Evolutionary conservation across 1,140 invertebrate species (phyloP).

Genomic region (Pseudachorutes palmiensis): DNA sequence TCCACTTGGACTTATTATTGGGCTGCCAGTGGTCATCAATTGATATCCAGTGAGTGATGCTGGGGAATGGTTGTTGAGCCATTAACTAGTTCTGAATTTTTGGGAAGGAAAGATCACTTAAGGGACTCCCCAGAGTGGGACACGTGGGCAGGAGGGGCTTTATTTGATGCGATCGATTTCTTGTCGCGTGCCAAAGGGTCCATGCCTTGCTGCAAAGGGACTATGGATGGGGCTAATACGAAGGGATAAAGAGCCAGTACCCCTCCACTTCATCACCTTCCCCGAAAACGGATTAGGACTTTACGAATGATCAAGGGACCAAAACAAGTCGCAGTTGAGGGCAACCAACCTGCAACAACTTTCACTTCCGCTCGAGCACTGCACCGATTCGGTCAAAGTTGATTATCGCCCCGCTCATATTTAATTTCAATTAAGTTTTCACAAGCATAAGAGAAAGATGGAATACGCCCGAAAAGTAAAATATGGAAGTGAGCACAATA

Average conservation of each 20-base stretch:
- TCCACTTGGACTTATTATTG: no score
- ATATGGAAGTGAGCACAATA: background rate
- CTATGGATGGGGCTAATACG: background rate
- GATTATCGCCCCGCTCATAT: background rate
- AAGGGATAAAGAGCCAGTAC: background rate
- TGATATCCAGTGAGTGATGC: no score
- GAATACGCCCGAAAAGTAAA: background rate
- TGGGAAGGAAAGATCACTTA: constrained; percentile 19
- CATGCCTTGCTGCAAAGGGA: background rate
- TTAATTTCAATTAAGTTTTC: background rate
- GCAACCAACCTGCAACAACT: background rate
- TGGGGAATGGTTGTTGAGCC: no score
- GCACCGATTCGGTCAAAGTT: background rate
- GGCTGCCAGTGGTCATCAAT: no score
- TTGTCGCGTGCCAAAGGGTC: constrained; percentile 20
- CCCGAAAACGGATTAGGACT: constrained; percentile 7
- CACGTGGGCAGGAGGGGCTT: constrained; percentile 11
- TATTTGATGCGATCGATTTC: background rate
- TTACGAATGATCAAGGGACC: no score
- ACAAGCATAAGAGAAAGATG: background rate
- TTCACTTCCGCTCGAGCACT: background rate
- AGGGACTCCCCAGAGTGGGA: constrained; percentile 26
- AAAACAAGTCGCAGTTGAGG: background rate
- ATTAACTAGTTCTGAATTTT: background rate
- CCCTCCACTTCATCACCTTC: constrained; percentile 9